These are phyloP conservation scores for Bradypodion pumilum DNA, from an alignment of 2,797 vertebrate species.

Conservation along the genomic window DNA sequence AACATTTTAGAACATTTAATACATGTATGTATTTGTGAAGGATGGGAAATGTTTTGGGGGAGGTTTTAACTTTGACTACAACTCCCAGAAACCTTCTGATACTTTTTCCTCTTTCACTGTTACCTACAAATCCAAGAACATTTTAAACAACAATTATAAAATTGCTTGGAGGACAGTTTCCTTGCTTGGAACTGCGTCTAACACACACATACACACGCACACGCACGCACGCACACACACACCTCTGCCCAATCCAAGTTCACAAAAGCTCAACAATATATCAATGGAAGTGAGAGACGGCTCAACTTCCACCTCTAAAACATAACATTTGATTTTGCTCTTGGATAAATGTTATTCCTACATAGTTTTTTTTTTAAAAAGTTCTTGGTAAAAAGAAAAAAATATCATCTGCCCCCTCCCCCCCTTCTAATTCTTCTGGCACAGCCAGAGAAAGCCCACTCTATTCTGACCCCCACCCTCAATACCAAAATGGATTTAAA, in stretches of 20 bases:
- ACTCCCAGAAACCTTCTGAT: no score
- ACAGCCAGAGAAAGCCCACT: constrained; percentile 50
- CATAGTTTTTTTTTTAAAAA: constrained; percentile 55
- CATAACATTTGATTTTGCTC: not conserved
- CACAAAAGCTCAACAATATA: not conserved
- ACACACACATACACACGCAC: no score
- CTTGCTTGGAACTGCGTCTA: no score
- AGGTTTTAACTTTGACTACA: no score
- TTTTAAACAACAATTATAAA: no score
- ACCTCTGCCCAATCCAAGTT: no score
- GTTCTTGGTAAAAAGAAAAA: constrained; percentile 78
- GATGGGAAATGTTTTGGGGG: no score
- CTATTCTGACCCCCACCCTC: constrained; percentile 9
- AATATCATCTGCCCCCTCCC: constrained; percentile 62
- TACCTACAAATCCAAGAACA: not conserved
- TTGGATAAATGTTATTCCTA: constrained; percentile 23
- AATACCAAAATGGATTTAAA: not conserved
- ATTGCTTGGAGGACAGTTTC: no score
- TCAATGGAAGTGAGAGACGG: not conserved
- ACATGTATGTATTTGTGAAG: no score
- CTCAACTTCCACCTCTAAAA: not conserved
- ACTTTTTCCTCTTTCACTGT: not conserved
- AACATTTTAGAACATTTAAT: not conserved
- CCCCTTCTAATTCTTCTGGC: constrained; percentile 54
- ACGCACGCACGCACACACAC: no score